Percentiles rank a stretch among this genome's conserved stretches.
These are phyloP conservation scores for Drosophila flavopinicola DNA, from an alignment of 2,888 invertebrate species.

Conservation along the genomic window DNA sequence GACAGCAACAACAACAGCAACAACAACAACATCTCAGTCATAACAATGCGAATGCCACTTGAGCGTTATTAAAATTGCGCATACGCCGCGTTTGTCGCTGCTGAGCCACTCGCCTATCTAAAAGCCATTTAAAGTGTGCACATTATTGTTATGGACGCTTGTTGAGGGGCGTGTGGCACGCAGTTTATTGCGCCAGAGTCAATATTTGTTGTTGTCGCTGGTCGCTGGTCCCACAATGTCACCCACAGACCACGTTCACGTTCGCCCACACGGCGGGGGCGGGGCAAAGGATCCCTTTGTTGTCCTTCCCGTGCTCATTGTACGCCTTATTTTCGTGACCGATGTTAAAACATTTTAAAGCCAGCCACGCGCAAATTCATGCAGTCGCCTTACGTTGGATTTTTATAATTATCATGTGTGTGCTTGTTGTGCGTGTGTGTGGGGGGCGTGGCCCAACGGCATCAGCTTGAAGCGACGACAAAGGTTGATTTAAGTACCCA, in stretches of 20 bases:
- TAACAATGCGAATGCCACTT: constrained; percentile 58
- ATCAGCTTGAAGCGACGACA: background rate
- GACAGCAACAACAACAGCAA: constrained; percentile 10
- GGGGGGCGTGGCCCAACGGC: background rate
- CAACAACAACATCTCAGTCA: constrained; percentile 11
- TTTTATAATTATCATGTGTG: constrained; percentile 49
- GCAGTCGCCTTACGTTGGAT: constrained; percentile 41
- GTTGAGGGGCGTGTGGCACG: constrained; percentile 17
- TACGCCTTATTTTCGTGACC: constrained; percentile 12
- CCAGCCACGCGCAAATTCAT: constrained; percentile 63
- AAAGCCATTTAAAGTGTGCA: constrained; percentile 69
- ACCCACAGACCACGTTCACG: constrained; percentile 15
- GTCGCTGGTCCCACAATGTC: constrained; percentile 21
- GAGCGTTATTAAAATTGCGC: constrained; percentile 67
- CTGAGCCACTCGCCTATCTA: constrained; percentile 43
- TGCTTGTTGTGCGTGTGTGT: background rate
- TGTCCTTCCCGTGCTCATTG: constrained; percentile 24
- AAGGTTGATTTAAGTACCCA: constrained; percentile 20
- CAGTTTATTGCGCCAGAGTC: constrained; percentile 71
- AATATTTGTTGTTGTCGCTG: constrained; percentile 64
- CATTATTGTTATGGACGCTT: constrained; percentile 42
- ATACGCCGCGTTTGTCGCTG: constrained; percentile 55
- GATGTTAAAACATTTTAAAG: constrained; percentile 62
- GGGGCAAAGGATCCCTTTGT: constrained; percentile 32
- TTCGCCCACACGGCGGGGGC: constrained; percentile 8